Evolutionary conservation across 2,888 invertebrate genomes (phyloP), one percentile per base, ranked within the genome.

Genomic region (Latrodectus elegans): DNA sequence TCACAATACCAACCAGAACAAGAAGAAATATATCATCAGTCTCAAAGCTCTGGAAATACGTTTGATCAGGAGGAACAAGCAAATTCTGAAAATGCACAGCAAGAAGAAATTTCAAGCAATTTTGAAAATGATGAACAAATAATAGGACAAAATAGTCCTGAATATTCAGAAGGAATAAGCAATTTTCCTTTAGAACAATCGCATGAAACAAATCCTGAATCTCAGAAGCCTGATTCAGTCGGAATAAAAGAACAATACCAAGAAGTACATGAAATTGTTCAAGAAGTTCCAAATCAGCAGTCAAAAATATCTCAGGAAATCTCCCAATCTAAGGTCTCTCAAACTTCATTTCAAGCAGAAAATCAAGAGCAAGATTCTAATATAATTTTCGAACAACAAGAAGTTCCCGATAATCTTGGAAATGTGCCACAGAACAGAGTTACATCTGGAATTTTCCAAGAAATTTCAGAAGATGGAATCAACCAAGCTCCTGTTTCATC

Each of bases 401-500:
- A 38, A 38, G 38, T 38, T 38, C 4, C 60, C 12, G 11, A n/a
- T 12, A 4, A 15, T 11, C 60, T 15, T 4, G 60, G 10, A 60
- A 15, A 60, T 11, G 12, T n/a, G 1, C 9, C 60, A 60, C 71
- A 76, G 68, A 38, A 77, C 22, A 70, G 75, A 49, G 76, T 53
- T 14, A n/a, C 65, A 12, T 70, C 80, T 0, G 70, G 85, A 1
- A 67, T 11, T n/a, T 81, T 82, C 51, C 77, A 81, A 52, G 80
- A 86, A 76, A 64, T 81, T 38, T 22, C 60, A 10, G 80, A 76
- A 55, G 17, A 72, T 38, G 22, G 73, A 74, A 26, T 10, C 11
- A 12, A 53, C 2, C 52, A 53, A 51, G 8, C 67, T 10, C 55
- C 72, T 22, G 8, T 65, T 8, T 26, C 67, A 14, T 38, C 17